phyloP scores from a whole-genome alignment of 2,797 vertebrate genomes.

The Cyclura pinguis region DNA sequence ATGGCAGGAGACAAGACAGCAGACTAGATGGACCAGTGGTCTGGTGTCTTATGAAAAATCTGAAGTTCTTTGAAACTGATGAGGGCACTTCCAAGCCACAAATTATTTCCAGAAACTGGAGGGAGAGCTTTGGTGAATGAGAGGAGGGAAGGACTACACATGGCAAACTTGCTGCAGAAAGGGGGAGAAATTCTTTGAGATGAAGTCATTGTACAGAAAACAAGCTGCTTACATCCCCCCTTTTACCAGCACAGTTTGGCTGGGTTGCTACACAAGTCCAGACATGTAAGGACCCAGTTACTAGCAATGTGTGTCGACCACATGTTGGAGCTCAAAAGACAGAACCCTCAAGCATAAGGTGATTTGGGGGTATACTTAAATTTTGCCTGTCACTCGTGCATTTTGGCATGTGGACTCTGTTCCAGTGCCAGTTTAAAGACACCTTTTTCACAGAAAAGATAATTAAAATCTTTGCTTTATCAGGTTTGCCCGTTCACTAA shows the following conservation, averaged over 20 bases:
- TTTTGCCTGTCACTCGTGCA: constrained; percentile 12
- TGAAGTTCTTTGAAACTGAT: constrained; percentile 71
- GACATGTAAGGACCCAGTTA: constrained; percentile 60
- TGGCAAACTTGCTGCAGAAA: constrained; percentile 71
- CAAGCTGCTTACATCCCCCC: constrained; percentile 71
- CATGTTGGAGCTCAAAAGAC: constrained; percentile 52
- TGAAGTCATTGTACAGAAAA: constrained; percentile 77
- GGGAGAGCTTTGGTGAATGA: constrained; percentile 73
- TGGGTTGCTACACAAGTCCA: constrained; percentile 50
- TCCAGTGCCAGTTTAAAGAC: constrained; percentile 64
- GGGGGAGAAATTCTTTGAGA: constrained; percentile 68
- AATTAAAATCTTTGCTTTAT: constrained; percentile 77
- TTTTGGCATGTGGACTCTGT: constrained; percentile 38
- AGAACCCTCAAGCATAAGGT: constrained; percentile 43
- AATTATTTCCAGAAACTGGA: constrained; percentile 80
- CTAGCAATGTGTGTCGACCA: neutral
- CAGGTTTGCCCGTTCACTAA: constrained; percentile 66
- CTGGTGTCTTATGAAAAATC: constrained; percentile 69
- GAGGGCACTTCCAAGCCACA: constrained; percentile 77
- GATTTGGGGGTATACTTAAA: constrained; percentile 46
- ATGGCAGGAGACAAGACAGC: constrained; percentile 54
- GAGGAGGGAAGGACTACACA: constrained; percentile 72
- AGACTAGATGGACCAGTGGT: constrained; percentile 65
- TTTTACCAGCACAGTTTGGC: constrained; percentile 78
- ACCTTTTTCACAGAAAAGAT: constrained; percentile 75